Evolutionary conservation across 2,888 invertebrate genomes (phyloP).

Genomic region (Conistra vaccinii): DNA sequence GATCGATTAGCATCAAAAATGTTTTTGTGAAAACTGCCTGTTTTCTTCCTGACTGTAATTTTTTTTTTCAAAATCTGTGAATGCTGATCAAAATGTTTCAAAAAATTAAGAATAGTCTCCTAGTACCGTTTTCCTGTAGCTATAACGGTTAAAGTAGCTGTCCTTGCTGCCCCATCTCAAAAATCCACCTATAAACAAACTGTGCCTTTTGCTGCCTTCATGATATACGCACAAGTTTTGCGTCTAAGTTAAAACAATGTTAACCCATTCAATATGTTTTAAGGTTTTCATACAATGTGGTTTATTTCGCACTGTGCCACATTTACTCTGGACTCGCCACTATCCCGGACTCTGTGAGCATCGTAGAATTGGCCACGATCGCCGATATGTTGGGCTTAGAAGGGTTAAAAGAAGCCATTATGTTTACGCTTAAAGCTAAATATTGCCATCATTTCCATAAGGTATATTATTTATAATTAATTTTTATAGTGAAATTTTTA

Average conservation of each 20-base stretch:
- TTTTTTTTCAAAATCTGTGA: too few species aligned
- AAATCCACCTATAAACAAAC: too few species aligned
- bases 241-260: constrained; percentile 21
- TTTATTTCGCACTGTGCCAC: constrained; percentile 97
- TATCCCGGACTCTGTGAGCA: constrained; percentile 96
- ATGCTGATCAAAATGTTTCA: too few species aligned
- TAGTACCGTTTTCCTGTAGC: too few species aligned
- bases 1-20: too few species aligned
- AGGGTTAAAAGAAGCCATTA: constrained; percentile 97
- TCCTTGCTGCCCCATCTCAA: too few species aligned
- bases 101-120: too few species aligned
- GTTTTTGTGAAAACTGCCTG: too few species aligned
- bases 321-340: constrained; percentile 98
- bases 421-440: constrained; percentile 95
- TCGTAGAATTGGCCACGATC: constrained; percentile 96
- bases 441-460: constrained; percentile 99
- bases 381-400: constrained; percentile 97
- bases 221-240: neutral
- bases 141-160: too few species aligned
- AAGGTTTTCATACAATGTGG: constrained; percentile 95
- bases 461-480: constrained; percentile 81
- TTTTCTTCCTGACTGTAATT: too few species aligned
- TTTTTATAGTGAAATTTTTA: neutral
- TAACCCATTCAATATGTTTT: constrained; percentile 33
- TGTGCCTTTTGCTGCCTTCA: too few species aligned